Evolutionary conservation across 1,140 invertebrate genomes (phyloP).

Genomic region (Latrodectus geometricus): DNA sequence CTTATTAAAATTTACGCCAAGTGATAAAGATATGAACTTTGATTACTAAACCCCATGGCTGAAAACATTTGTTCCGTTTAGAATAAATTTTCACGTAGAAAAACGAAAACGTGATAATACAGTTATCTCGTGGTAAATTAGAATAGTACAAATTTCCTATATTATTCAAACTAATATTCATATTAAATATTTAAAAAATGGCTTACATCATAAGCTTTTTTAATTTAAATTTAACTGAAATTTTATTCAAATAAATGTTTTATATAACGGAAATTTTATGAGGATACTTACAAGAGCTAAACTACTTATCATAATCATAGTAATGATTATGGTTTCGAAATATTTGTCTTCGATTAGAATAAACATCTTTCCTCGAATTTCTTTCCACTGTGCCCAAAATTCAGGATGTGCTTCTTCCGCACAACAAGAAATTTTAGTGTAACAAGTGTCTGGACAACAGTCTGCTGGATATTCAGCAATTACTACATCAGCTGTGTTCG

Average conservation of each 20-base stretch:
- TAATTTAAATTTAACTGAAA: too few relatives aligned
- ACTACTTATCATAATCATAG: conserved; percentile 97
- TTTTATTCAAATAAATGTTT: neutral
- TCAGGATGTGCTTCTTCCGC: conserved; percentile 70
- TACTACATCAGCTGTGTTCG: conserved; percentile 64
- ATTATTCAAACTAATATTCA: too few relatives aligned
- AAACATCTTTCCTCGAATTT: conserved; percentile 90
- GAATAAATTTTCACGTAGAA: too few relatives aligned
- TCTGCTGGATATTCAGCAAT: conserved; percentile 84
- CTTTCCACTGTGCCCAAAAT: conserved; percentile 94
- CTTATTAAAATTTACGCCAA: too few relatives aligned
- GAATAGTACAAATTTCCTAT: too few relatives aligned
- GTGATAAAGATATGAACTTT: too few relatives aligned
- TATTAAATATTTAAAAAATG: too few relatives aligned
- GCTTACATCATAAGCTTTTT: too few relatives aligned
- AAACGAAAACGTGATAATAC: too few relatives aligned
- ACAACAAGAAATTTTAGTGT: conserved; percentile 74
- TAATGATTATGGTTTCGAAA: conserved; percentile 98
- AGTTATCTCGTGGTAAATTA: too few relatives aligned
- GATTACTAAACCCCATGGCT: too few relatives aligned
- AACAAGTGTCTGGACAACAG: conserved; percentile 91
- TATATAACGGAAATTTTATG: neutral
- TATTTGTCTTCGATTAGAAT: conserved; percentile 98
- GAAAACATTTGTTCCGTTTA: too few relatives aligned
- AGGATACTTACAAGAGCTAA: conserved; percentile 86